Evolutionary conservation across 2,113 vertebrate species (phyloP), one percentile per base, ranked within the genome.

Genomic region (Brachyhypopomus occidentalis): DNA sequence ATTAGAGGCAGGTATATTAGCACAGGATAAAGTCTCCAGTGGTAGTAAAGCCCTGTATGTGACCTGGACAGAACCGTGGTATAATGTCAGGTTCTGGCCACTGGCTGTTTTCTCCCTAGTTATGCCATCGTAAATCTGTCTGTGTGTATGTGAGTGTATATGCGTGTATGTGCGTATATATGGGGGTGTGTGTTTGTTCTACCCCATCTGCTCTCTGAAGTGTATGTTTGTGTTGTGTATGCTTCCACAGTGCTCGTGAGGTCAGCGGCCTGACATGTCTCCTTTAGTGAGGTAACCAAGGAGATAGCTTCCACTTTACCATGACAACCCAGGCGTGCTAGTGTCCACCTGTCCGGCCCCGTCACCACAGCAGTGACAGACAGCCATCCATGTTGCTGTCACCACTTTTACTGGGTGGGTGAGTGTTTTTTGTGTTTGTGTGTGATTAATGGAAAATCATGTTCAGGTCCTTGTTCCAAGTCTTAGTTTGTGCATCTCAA

Each of bases 191-290:
- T 70, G 66, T 70, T 19, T 48, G 72, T 80, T 74, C 22, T 22
- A 22, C 41, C 36, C 67, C 19, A 73, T 48, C 36, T 3, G 62
- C 81, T 81, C 52, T 58, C 41, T 55, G 62, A 63, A 83, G n/a
- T 81, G 36, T 77, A 73, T 77, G 62, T 78, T 34, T 66, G 67
- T 66, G 72, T 41, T 9, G 9, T 72, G 45, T 73, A 69, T 30
- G 55, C 12, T 20, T 48, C 34, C 80, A 14, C 66, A 79, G 75
- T 85, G 85, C 75, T 88, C 56, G 56, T 69, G 77, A 82, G 80
- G 81, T 84, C 84, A 80, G 72, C 56, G 66, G 84, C 81, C 82
- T 48, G 69, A 41, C 69, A 58, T 30, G 75, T 67, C 73, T 73
- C 63, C 66, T 34, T 84, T 27, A 70, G 78, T 79, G 36, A 75